Evolutionary conservation across 2,888 invertebrate genomes (phyloP), one percentile per base, ranked within the genome.

Genomic region (Papilio protenor): DNA sequence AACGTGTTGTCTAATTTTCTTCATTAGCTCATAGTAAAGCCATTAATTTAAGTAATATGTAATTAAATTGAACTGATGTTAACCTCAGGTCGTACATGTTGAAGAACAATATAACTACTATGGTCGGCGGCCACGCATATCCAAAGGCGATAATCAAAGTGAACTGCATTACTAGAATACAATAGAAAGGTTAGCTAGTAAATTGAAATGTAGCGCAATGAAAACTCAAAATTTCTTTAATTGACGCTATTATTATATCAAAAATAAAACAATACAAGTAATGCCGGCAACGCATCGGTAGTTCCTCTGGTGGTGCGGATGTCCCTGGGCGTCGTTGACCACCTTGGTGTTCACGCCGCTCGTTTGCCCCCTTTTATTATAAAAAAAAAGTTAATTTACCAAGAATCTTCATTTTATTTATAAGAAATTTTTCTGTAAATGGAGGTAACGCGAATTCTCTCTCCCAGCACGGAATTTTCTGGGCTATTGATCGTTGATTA

Each of bases 371-470:
- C 27, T 27, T 27, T 27, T 27, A 27, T 27, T 27, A 27, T 27
- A 27, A 27, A 27, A 27, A 27, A 27, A 27, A 27, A 27, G 21
- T 71, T 45, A 71, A 23, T n/a, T 72, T 64, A 77, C 77, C 77
- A 52, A 77, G 73, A 21, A 77, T 23, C 66, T 77, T 77, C 77
- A 77, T 77, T 40, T 23, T 77, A 33, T 77, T 61, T 12, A 77
- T 73, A 21, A 77, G 40, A 23, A 40, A 0, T 23, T 64, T 64
- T 73, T 77, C 77, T 14, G 21, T 49, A 21, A 77, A 73, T 33
- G 40, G 0, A n/a, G 49, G 59, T 27, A 76, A 72, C 33, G 27
- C 33, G 14, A 47, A 72, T 49, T 76, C 76, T 18, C 76, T 76
- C 64, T 77, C 77, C 77, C 77, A 77, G 27, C 72, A 72, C 21